These are phyloP conservation scores for Cheilosia vulpina DNA, from an alignment of 2,888 invertebrate genomes.

Conservation along the genomic window DNA sequence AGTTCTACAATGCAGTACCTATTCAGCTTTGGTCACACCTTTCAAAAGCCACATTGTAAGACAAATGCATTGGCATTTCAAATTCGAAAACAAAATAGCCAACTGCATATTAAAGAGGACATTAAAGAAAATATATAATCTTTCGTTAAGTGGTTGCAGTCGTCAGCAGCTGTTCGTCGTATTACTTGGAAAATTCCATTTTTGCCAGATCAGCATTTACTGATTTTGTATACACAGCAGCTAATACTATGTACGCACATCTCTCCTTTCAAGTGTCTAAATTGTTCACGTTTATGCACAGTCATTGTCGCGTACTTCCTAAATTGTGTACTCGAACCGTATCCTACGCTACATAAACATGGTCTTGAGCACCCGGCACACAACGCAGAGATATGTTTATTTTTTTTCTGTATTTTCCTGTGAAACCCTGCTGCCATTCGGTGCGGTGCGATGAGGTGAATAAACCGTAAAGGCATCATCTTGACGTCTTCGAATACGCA, in stretches of 20 bases:
- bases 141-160: conserved; percentile 49
- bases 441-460: conserved; percentile 74
- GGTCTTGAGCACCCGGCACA: conserved; percentile 14
- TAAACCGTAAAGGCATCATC: conserved; percentile 68
- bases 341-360: conserved; percentile 49
- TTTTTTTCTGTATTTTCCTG: conserved; percentile 11
- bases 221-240: neutral
- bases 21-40: too few relatives aligned
- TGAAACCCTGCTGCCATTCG: conserved; percentile 44
- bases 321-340: conserved; percentile 60
- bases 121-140: conserved; percentile 31
- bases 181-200: conserved; percentile 25
- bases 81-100: too few relatives aligned
- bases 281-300: conserved; percentile 44
- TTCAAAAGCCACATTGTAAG: too few relatives aligned
- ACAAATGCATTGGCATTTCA: too few relatives aligned
- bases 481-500: conserved; percentile 62
- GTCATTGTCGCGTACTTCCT: conserved; percentile 71
- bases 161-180: conserved; percentile 48
- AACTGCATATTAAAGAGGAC: neutral
- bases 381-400: neutral
- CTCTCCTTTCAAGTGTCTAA: conserved; percentile 22
- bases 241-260: neutral
- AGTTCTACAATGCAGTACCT: too few relatives aligned
- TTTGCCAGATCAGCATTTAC: conserved; percentile 26